These are phyloP conservation scores for Carduelis carduelis DNA, from an alignment of 2,797 vertebrate genomes.

Conservation along the genomic window DNA sequence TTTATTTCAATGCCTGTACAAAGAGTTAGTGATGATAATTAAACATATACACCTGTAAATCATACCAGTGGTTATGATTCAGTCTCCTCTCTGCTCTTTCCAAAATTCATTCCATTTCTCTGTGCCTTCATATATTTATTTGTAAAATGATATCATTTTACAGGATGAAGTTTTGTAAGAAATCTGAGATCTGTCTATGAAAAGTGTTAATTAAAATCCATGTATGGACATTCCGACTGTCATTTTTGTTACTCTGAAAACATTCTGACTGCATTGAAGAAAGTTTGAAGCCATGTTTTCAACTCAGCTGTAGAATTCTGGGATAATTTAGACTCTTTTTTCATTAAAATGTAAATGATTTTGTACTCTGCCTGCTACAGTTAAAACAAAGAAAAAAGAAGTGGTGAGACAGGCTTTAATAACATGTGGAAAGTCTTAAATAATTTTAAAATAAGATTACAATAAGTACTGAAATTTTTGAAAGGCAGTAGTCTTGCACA, in stretches of 20 bases:
- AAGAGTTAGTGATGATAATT: not conserved
- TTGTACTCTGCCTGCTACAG: not conserved
- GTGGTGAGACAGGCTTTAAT: not conserved
- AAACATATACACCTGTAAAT: not conserved
- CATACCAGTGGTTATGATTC: not conserved
- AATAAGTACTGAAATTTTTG: not conserved
- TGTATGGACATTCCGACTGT: not conserved
- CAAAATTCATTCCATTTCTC: not conserved
- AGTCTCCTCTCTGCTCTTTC: not conserved
- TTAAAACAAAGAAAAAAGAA: not conserved
- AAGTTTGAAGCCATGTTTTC: not conserved
- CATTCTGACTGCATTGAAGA: fast-evolving
- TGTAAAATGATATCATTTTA: not conserved
- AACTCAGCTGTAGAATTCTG: not conserved
- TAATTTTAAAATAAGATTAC: not conserved
- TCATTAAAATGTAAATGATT: not conserved
- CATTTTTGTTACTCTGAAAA: not conserved
- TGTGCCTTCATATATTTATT: not conserved
- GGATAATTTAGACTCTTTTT: not conserved
- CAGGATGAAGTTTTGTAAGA: not conserved
- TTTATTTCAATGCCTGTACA: not conserved
- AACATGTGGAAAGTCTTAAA: not conserved
- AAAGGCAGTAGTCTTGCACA: not conserved
- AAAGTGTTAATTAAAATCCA: not conserved
- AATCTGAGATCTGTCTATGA: not conserved